These are phyloP conservation scores for Sciurus vulgaris DNA, from an alignment of 2,797 vertebrate species.

Conservation along the genomic window DNA sequence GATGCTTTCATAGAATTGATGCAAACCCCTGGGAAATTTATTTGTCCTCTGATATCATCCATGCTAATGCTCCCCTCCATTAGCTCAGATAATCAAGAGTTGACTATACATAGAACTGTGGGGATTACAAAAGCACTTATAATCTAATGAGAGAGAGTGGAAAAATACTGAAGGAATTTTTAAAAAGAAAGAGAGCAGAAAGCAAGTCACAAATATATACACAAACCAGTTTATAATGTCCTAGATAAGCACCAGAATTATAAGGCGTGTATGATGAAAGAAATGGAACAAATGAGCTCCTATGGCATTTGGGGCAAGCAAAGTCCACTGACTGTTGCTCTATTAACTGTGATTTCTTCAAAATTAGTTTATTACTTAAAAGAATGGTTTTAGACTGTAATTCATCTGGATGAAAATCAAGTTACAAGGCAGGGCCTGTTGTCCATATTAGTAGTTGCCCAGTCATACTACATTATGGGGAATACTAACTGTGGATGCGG, in stretches of 20 bases:
- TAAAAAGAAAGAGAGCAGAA: not conserved
- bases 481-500: too few species aligned
- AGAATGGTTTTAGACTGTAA: not conserved
- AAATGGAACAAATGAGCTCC: not conserved
- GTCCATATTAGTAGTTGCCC: not conserved
- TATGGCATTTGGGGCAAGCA: not conserved
- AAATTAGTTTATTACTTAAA: conserved; percentile 37
- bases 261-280: not conserved
- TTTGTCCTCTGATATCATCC: conserved; percentile 81
- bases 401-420: not conserved
- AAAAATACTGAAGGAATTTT: conserved; percentile 69
- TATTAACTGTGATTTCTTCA: not conserved
- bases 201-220: conserved; percentile 13
- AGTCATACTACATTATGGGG: not conserved
- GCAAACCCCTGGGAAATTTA: conserved; percentile 82
- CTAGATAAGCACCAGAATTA: conserved; percentile 36
- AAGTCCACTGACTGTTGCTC: not conserved
- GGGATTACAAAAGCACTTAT: conserved; percentile 74
- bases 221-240: not conserved
- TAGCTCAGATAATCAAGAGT: conserved; percentile 83
- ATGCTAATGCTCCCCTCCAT: conserved; percentile 81
- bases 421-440: not conserved
- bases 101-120: conserved; percentile 79
- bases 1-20: conserved; percentile 78
- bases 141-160: conserved; percentile 68